Evolutionary conservation across 37 sponge, comb jelly and placozoan species (phyloP).

Genomic region (Chondrosia reniformis): DNA sequence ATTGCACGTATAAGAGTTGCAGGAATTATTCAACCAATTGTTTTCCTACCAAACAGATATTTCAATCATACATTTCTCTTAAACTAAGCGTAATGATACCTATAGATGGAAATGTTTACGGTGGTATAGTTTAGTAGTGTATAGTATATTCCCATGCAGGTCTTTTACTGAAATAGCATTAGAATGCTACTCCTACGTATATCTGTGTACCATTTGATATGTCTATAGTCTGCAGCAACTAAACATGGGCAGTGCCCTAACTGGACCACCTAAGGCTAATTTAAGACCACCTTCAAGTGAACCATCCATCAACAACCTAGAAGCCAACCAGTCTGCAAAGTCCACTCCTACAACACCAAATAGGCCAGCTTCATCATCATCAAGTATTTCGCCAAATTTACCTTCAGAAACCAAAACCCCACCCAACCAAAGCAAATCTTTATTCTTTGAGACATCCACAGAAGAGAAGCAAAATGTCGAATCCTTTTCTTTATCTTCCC

Average conservation of each 20-base stretch:
- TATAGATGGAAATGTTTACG: too few relatives aligned
- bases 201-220: neutral
- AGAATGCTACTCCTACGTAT: neutral
- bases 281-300: too few relatives aligned
- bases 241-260: conserved; percentile 56
- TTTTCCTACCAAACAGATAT: too few relatives aligned
- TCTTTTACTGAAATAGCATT: neutral
- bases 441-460: too few relatives aligned
- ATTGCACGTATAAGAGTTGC: too few relatives aligned
- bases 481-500: neutral
- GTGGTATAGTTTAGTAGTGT: neutral
- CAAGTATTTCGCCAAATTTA: too few relatives aligned
- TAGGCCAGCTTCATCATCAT: neutral
- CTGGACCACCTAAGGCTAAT: conserved; percentile 42
- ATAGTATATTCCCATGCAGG: neutral
- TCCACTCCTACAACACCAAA: neutral
- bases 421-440: too few relatives aligned
- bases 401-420: too few relatives aligned
- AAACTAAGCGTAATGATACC: too few relatives aligned
- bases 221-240: conserved; percentile 49
- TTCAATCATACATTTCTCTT: too few relatives aligned
- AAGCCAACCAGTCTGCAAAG: neutral
- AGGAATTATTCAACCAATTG: too few relatives aligned
- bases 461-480: neutral
- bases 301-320: too few relatives aligned